phyloP scores from a whole-genome alignment of 2,797 vertebrate species.

The Amazona finschi region DNA sequence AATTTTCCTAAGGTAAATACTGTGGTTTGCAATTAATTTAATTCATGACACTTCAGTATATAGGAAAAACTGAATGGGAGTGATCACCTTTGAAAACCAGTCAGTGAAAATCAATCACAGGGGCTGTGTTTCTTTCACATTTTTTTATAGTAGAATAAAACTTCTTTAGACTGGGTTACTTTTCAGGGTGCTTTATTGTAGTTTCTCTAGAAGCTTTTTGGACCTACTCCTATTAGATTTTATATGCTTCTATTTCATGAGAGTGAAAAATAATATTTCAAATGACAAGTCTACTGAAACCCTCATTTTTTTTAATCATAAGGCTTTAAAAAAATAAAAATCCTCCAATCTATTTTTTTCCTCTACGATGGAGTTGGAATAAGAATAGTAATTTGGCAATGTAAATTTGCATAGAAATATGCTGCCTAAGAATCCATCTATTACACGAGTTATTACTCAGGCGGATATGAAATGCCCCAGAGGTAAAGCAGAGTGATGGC shows the following conservation, averaged over 20 bases:
- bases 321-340: not conserved
- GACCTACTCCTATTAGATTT: not conserved
- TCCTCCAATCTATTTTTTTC: conserved; percentile 5
- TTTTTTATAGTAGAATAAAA: not conserved
- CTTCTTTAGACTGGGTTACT: not conserved
- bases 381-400: conserved; percentile 38
- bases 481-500: conserved; percentile 26
- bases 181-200: not conserved
- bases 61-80: not conserved
- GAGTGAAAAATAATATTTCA: conserved; percentile 26
- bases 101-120: not conserved
- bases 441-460: conserved; percentile 40
- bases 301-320: conserved; percentile 1
- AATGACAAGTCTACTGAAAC: not conserved
- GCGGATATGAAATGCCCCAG: conserved; percentile 50
- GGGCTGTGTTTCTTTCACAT: not conserved
- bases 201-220: not conserved
- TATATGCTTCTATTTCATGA: not conserved
- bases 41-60: not conserved
- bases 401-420: conserved; percentile 59
- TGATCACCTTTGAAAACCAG: not conserved
- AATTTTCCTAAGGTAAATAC: not conserved
- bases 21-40: not conserved
- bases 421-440: conserved; percentile 44
- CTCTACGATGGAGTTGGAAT: not conserved